These are phyloP conservation scores for Eustalomyia histrio DNA, from an alignment of 2,888 invertebrate genomes.

Conservation along the genomic window DNA sequence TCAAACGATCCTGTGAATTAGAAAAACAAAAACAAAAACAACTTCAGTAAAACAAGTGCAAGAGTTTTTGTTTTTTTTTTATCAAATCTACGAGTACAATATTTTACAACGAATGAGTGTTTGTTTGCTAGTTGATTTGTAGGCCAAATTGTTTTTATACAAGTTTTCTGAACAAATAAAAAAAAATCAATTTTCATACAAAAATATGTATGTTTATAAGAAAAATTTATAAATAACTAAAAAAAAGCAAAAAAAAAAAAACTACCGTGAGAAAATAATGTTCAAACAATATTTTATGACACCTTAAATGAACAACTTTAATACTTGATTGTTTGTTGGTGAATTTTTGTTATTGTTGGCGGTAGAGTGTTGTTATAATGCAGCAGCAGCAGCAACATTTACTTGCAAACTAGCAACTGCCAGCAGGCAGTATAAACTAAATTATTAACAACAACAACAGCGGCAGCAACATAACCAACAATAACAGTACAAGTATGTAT, in stretches of 20 bases:
- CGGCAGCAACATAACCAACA: background rate
- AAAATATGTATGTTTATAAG: background rate
- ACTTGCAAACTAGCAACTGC: conserved; percentile 7
- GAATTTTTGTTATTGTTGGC: conserved; percentile 39
- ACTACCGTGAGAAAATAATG: conserved; percentile 62
- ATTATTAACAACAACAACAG: conserved; percentile 16
- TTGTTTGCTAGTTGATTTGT: conserved; percentile 48
- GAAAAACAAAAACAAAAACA: conserved; percentile 30
- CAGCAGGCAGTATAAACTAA: conserved; percentile 29
- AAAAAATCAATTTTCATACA: conserved; percentile 32
- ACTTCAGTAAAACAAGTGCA: conserved; percentile 58
- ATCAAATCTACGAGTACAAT: too few relatives aligned
- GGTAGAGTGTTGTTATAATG: conserved; percentile 9
- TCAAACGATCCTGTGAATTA: conserved; percentile 63
- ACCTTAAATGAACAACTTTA: conserved; percentile 59
- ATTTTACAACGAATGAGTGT: background rate
- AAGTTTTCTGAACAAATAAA: conserved; percentile 30
- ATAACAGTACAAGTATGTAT: conserved; percentile 28
- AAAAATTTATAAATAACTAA: conserved; percentile 12
- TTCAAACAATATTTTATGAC: conserved; percentile 61
- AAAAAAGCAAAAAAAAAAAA: conserved; percentile 40
- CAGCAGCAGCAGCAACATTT: conserved; percentile 29
- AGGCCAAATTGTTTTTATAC: conserved; percentile 51
- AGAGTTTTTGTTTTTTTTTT: conserved; percentile 37
- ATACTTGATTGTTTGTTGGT: conserved; percentile 57